A percentile compares a stretch with the other conserved stretches of the same genome.
These are phyloP conservation scores for Xylophagus ater DNA, from an alignment of 2,888 invertebrate species.

Conservation along the genomic window DNA sequence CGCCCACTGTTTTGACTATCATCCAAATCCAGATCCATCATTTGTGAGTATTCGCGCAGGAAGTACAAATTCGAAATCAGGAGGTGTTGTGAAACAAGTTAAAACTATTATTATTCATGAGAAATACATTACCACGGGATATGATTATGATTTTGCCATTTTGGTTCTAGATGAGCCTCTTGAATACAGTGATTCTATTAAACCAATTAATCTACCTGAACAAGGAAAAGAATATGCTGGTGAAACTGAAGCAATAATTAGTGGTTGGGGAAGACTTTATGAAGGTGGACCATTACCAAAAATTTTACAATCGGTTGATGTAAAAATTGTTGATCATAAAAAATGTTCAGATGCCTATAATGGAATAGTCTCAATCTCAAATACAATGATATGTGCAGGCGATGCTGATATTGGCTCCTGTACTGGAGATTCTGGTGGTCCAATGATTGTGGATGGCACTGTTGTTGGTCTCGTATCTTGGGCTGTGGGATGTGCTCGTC, in stretches of 20 bases:
- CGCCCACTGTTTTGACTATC: conserved; percentile 6
- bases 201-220: conserved; percentile 34
- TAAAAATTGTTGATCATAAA: neutral
- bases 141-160: conserved; percentile 18
- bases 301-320: conserved; percentile 1
- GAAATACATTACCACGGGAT: conserved; percentile 20
- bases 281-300: conserved; percentile 12
- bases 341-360: conserved; percentile 20
- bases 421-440: conserved; percentile 15
- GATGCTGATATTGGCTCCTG: conserved; percentile 13
- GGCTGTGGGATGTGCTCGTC: conserved; percentile 13
- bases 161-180: conserved; percentile 30
- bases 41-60: conserved; percentile 38
- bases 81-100: conserved; percentile 9
- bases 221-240: conserved; percentile 18
- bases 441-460: conserved; percentile 3
- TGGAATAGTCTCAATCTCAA: conserved; percentile 22
- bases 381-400: conserved; percentile 31
- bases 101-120: conserved; percentile 11
- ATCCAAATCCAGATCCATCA: neutral
- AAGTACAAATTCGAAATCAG: conserved; percentile 31
- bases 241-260: conserved; percentile 6
- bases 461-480: conserved; percentile 15
- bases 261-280: conserved; percentile 18
- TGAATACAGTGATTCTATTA: conserved; percentile 31